A percentile compares a stretch with the other conserved stretches of the same genome.
Evolutionary conservation across 2,888 invertebrate species (phyloP).

Genomic region (Metalampra italica): DNA sequence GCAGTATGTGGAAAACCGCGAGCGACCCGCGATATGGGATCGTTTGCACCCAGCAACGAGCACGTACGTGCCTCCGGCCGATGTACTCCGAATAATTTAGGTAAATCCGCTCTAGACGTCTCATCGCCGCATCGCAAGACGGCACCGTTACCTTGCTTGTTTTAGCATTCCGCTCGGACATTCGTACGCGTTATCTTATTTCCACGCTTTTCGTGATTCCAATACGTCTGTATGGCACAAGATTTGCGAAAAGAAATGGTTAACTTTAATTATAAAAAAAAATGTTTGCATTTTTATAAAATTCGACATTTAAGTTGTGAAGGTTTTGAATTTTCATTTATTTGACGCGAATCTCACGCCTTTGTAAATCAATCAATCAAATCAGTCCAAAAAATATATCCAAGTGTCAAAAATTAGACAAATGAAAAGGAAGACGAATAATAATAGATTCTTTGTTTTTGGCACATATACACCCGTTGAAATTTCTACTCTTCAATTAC

Average conservation of each 20-base stretch:
- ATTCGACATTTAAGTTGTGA: too few species aligned
- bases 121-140: conserved; percentile 17
- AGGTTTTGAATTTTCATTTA: too few species aligned
- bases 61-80: conserved; percentile 47
- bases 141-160: conserved; percentile 55
- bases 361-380: too few species aligned
- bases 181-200: conserved; percentile 62
- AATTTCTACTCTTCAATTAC: too few species aligned
- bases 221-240: conserved; percentile 33
- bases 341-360: too few species aligned
- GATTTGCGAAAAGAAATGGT: too few species aligned
- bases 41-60: conserved; percentile 26
- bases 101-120: conserved; percentile 62
- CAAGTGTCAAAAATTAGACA: too few species aligned
- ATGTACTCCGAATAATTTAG: conserved; percentile 69
- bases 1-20: not conserved
- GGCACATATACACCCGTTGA: too few species aligned
- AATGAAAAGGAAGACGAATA: too few species aligned
- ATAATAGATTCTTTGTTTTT: too few species aligned
- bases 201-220: conserved; percentile 51
- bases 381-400: too few species aligned
- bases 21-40: conserved; percentile 18
- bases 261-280: too few species aligned
- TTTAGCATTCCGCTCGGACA: conserved; percentile 55
- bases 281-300: not conserved